Evolutionary conservation across 2,888 invertebrate species (phyloP), one percentile per base, ranked within the genome.

Genomic region (Watsonalla binaria): DNA sequence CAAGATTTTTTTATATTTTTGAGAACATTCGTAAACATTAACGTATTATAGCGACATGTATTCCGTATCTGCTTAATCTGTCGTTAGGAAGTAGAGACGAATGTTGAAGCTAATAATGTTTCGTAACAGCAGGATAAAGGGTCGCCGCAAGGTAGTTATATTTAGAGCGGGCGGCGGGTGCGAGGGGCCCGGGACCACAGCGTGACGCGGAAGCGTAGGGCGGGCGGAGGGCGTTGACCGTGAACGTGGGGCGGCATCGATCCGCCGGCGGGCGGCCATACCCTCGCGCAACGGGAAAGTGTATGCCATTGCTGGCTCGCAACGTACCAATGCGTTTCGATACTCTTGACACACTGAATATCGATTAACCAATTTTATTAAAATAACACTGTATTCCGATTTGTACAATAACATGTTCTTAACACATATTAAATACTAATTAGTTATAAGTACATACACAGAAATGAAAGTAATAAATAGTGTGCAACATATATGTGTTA

Each of bases 171-270:
- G 68, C 47, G 55, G 53, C 56, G 58, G 58, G 54, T 61, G 62
- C 62, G 66, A 60, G 58, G 56, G 61, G 58, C 65, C 57, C 55
- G 61, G 55, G 61, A 55, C 45, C 61, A 55, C 60, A 59, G 76
- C 76, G 74, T 78, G 85, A 88, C 87, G 86, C 88, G 90, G 89
- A 89, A 89, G 81, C 86, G 82, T 84, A 88, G 88, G 89, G 90
- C 89, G 90, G 90, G 88, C 86, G 88, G 84, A 90, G 90, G 90
- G 87, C 90, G 90, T 78, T 90, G 90, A 90, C 90, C 90, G 90
- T 90, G 90, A 90, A 90, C 88, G 82, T 86, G 86, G 87, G 87
- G 86, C 86, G 86, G 84, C 78, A 89, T 88, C 86, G 89, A 88
- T 89, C 84, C 24, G 24, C 24, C 24, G 24, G 24, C 75, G 63